Conservation (phyloP, 2,797 vertebrate genomes). For the Calcarius lapponicus region DNA sequence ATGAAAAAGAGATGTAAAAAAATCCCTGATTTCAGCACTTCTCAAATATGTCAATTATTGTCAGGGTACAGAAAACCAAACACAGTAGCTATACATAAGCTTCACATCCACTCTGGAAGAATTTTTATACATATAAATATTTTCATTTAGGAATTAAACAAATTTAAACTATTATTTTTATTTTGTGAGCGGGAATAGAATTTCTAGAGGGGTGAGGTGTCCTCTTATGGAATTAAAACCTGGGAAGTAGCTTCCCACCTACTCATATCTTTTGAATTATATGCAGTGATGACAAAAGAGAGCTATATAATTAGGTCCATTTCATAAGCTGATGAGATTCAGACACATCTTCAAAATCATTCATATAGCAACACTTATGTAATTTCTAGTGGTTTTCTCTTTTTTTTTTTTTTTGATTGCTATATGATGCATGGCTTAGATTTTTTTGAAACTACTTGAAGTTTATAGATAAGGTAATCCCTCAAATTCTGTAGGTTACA, state of each 20-base stretch:
- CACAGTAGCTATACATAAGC: background rate
- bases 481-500: background rate
- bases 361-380: background rate
- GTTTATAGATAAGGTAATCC: background rate
- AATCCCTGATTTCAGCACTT: background rate
- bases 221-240: background rate
- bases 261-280: background rate
- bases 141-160: background rate
- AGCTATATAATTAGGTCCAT: background rate
- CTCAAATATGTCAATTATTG: background rate
- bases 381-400: background rate
- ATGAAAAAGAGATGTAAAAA: background rate
- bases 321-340: background rate
- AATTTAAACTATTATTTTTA: background rate
- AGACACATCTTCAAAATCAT: background rate
- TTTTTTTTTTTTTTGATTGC: background rate
- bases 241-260: background rate
- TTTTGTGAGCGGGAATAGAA: background rate
- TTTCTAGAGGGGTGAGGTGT: background rate
- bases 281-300: background rate
- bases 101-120: background rate
- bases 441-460: background rate
- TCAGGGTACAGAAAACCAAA: background rate
- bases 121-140: background rate
- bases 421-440: background rate